These are phyloP conservation scores for Aphelocoma californica DNA, from an alignment of 2,797 vertebrate species.

Conservation along the genomic window DNA sequence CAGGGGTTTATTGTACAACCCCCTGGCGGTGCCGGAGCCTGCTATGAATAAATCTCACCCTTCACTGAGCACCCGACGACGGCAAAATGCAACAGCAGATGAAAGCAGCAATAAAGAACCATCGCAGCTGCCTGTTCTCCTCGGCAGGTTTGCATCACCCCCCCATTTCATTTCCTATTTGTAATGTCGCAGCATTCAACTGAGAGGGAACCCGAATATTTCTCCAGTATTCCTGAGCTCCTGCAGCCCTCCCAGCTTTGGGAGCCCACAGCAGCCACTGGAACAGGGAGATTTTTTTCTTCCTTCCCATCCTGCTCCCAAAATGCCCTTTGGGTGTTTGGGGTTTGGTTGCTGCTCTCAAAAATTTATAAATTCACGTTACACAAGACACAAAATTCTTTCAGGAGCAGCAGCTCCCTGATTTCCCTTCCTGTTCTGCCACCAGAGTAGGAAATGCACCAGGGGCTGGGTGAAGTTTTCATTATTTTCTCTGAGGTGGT, in stretches of 20 bases:
- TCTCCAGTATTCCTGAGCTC: not conserved
- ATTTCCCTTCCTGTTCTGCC: not conserved
- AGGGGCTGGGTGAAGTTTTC: not conserved
- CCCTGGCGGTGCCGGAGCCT: not conserved
- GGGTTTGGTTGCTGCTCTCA: not conserved
- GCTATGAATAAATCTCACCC: not conserved
- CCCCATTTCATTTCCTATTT: not conserved
- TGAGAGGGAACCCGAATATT: not conserved
- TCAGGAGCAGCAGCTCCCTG: not conserved
- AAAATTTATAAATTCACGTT: not conserved
- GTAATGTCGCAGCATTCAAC: too few relatives aligned
- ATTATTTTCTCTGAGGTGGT: not conserved
- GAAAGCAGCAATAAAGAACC: not conserved
- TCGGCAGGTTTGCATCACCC: not conserved
- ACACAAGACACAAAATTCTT: not conserved
- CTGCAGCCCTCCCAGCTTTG: not conserved
- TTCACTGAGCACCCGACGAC: not conserved
- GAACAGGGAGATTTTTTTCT: not conserved
- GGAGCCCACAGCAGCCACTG: not conserved
- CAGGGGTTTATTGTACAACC: not conserved
- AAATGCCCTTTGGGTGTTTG: not conserved
- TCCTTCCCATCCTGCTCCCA: not conserved
- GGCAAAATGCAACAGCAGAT: not conserved
- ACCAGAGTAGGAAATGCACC: not conserved
- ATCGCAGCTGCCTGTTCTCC: not conserved